Evolutionary conservation across 2,797 vertebrate genomes (phyloP), one percentile per base, ranked within the genome.

Genomic region (Molossus molossus): DNA sequence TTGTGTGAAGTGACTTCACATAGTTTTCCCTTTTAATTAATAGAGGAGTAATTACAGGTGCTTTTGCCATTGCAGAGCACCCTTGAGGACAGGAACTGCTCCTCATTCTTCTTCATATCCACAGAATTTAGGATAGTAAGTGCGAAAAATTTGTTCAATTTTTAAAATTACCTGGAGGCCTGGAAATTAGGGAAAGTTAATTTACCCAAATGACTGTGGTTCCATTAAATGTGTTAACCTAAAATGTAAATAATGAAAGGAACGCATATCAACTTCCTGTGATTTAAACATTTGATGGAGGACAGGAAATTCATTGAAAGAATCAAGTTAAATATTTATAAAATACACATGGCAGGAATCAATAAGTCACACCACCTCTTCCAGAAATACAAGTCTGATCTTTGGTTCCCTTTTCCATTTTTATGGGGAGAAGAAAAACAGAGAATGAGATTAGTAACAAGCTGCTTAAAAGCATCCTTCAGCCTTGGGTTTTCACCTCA

Each of bases 121-220:
- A 23, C 4, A 67, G 45, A 21, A 23, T 23, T 85, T 92, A 82
- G 50, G 5, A 50, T 18, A 81, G n/a, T 18, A 85, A 64, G 53
- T 6, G 15, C 9, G 57, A 11, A 79, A 79, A 58, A 18, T 79
- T 91, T 91, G 13, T 40, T 87, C 64, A 48, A 67, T 27, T 94
- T 94, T 96, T 85, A 75, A 82, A 87, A 79, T 58, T 69, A 15
- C 27, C 33, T 84, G 23, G 87, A 76, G n/a, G 45, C 25, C 17
- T 69, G 62, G 45, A 87, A 72, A 72, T 12, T 55, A 40, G 8
- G 3, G 15, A 13, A 21, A 91, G 13, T 92, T 96, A 60, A 64
- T 84, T 89, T 88, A 20, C 25, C 23, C 48, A 79, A 87, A 89
- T 91, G 27, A 67, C 10, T 53, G 15, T 29, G 6, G 15, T 65